Percentiles rank a stretch among this genome's conserved stretches.
These are phyloP conservation scores for Glaucomys volans DNA, from an alignment of 2,113 vertebrate species.

Conservation along the genomic window DNA sequence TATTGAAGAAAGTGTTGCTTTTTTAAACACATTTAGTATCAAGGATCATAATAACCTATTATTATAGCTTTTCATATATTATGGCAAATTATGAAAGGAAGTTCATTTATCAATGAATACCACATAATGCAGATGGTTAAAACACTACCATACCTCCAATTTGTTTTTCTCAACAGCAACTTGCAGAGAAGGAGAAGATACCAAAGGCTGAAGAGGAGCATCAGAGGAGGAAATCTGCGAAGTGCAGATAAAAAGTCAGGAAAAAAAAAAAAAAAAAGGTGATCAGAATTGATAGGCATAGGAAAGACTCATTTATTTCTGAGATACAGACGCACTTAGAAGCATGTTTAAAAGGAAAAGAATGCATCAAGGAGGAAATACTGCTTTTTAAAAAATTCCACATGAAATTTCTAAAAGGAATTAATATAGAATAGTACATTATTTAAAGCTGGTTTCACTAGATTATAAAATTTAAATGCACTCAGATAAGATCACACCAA, in stretches of 20 bases:
- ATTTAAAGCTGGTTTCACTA: conserved; percentile 74
- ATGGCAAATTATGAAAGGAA: not conserved
- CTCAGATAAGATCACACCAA: conserved; percentile 72
- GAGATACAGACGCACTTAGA: conserved; percentile 52
- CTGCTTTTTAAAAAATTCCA: not conserved
- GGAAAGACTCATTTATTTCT: conserved; percentile 28
- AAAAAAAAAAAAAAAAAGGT: conserved; percentile 82
- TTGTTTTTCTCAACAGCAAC: conserved; percentile 93
- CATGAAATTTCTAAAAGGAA: conserved; percentile 56
- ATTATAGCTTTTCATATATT: not conserved
- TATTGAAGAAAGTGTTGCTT: not conserved
- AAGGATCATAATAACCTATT: not conserved
- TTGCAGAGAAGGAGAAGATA: conserved; percentile 93
- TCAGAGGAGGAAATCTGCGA: conserved; percentile 93
- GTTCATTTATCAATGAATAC: not conserved
- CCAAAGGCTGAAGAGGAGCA: conserved; percentile 90
- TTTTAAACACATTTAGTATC: not conserved
- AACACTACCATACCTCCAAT: conserved; percentile 91
- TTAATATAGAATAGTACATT: conserved; percentile 54
- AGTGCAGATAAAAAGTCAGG: conserved; percentile 82
- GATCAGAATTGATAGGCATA: conserved; percentile 75
- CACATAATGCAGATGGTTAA: conserved; percentile 39
- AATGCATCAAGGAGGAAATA: conserved; percentile 10
- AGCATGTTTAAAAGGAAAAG: conserved; percentile 27
- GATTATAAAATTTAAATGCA: conserved; percentile 74